Base-by-base conservation (phyloP, 2,888 invertebrate genomes). In the Melangyna quadrimaculata region DNA sequence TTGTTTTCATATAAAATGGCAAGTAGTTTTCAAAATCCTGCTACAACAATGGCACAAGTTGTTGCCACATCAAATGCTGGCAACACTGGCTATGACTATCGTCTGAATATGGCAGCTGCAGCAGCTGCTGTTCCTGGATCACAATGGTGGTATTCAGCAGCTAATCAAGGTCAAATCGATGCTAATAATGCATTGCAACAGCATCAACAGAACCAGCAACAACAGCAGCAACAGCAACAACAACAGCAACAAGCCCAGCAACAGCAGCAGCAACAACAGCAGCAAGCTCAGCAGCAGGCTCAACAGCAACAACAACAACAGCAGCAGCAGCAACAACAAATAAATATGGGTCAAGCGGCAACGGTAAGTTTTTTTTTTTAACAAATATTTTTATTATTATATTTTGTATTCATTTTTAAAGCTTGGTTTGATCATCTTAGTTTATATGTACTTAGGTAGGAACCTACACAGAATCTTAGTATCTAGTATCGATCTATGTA, bases 1-100 rank as follows among this genome's bases (percentile, higher is more conserved):
- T 93, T 96, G 89, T 96, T 96, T 92, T 95, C 95, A 87, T 97
- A 97, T 92, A 97, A 96, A 94, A 96, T 97, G 96, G 95, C 96
- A 90, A 95, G 95, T 92, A 96, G 95, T 92, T 96, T 96, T 94
- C 94, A 96, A 90, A 95, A 94, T 92, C 94, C 95, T 89, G 93
- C 94, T 93, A 95, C 94, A 92, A 95, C 94, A 91, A 94, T 94
- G 93, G 94, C 93, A 90, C 94, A 93, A 93, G 95, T 94, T 92
- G 94, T 94, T 89, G 94, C 94, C 88, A 93, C 95, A 89, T 93
- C 94, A 88, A 93, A 93, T 89, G 91, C 91, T 79, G 90, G 90
- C 65, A 94, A 94, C 87, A 94, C 94, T 87, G 94, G 94, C 90
- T 96, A 96, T 92, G 96, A 96, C 92, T 96, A 96, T 92, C 95